phyloP scores from a whole-genome alignment of 1,140 invertebrate genomes.

The Odontomachus brunneus region DNA sequence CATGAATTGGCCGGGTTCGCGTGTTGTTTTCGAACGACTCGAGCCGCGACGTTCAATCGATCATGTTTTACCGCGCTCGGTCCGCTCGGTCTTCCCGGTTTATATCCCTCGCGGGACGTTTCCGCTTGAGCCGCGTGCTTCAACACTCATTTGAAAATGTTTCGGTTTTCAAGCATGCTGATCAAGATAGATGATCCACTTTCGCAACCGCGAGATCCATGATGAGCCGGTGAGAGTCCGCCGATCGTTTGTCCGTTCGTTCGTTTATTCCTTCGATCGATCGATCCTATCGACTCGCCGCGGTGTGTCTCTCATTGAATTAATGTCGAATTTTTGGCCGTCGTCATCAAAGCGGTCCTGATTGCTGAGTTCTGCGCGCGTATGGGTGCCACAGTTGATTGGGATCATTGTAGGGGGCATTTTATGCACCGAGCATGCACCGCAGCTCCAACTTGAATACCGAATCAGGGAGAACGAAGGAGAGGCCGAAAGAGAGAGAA shows the following conservation, averaged over 20 bases:
- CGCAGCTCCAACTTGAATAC: conserved; percentile 78
- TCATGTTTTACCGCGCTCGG: background rate
- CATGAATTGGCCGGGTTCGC: background rate
- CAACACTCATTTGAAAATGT: conserved; percentile 38
- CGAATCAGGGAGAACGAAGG: conserved; percentile 72
- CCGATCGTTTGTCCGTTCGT: no score
- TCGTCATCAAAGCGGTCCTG: conserved; percentile 74
- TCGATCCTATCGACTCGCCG: conserved; percentile 40
- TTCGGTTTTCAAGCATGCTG: conserved; percentile 48
- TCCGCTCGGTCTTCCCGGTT: background rate
- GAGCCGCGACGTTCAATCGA: conserved; percentile 1
- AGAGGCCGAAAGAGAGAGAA: conserved; percentile 10
- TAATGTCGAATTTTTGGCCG: conserved; percentile 67
- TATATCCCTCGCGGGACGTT: conserved; percentile 37
- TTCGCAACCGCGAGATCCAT: conserved; percentile 40
- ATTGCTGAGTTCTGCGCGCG: conserved; percentile 75
- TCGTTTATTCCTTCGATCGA: conserved; percentile 14
- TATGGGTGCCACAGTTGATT: conserved; percentile 78
- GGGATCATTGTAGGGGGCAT: conserved; percentile 83
- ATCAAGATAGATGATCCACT: conserved; percentile 61
- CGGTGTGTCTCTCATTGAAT: conserved; percentile 53
- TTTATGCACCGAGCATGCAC: conserved; percentile 82
- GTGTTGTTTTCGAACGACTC: background rate
- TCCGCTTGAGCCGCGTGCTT: conserved; percentile 20
- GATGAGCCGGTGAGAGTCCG: conserved; percentile 27